These are phyloP conservation scores for Enteromius unitaeniatus DNA, from an alignment of 2,797 vertebrate species.

Conservation along the genomic window DNA sequence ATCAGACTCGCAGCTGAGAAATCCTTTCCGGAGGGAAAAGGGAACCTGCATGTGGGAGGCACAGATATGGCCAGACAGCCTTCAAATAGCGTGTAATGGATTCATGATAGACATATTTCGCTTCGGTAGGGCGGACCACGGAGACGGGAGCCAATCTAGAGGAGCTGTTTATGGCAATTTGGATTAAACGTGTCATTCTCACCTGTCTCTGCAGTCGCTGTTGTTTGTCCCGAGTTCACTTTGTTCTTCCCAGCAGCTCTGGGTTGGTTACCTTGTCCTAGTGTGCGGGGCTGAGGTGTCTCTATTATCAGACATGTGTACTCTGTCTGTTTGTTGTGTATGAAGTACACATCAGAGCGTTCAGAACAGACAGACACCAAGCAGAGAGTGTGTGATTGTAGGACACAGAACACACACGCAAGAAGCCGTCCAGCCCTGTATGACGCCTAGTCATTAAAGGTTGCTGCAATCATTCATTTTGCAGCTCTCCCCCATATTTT, in stretches of 20 bases:
- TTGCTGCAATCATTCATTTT: constrained; percentile 55
- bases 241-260: constrained; percentile 2
- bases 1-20: constrained; percentile 1
- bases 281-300: neutral
- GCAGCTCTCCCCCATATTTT: constrained; percentile 23
- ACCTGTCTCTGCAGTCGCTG: neutral
- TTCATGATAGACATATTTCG: neutral
- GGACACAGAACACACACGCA: constrained; percentile 36
- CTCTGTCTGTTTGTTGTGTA: constrained; percentile 42
- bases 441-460: constrained; percentile 56
- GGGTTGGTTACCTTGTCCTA: constrained; percentile 25
- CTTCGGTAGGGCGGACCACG: neutral
- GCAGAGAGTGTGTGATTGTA: constrained; percentile 18
- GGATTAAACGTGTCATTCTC: neutral
- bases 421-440: constrained; percentile 12
- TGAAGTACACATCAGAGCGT: constrained; percentile 34
- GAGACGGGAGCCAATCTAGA: neutral
- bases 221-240: neutral
- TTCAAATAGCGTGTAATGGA: constrained; percentile 1
- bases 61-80: constrained; percentile 21
- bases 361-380: constrained; percentile 13
- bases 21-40: constrained; percentile 18
- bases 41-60: neutral
- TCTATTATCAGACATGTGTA: constrained; percentile 40
- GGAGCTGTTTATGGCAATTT: constrained; percentile 9